Evolutionary conservation across 2,113 vertebrate species (phyloP).

Genomic region (Falcunculus frontatus): DNA sequence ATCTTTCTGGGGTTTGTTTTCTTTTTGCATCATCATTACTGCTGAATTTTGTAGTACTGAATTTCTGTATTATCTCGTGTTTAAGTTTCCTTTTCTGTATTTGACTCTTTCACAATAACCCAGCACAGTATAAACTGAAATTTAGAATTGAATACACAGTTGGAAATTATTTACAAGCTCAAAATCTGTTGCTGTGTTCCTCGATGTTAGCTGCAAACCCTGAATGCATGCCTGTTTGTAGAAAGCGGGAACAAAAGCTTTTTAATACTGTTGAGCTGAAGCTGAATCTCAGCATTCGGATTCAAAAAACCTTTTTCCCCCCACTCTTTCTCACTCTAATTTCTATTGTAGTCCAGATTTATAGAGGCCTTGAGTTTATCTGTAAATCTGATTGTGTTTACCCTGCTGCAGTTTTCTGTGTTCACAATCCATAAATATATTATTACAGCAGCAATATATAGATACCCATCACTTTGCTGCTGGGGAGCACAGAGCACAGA

Average conservation of each 20-base stretch:
- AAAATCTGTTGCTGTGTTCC: constrained; percentile 1
- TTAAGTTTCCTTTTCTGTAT: background rate
- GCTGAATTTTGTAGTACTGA: background rate
- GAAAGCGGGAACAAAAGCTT: background rate
- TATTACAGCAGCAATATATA: background rate
- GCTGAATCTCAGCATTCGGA: background rate
- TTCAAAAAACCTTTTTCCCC: background rate
- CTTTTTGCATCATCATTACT: background rate
- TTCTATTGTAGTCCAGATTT: background rate
- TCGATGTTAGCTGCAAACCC: background rate
- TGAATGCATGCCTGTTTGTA: background rate
- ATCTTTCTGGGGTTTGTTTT: background rate
- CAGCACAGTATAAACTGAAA: background rate
- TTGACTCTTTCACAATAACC: background rate
- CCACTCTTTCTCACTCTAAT: background rate
- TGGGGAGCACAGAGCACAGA: background rate
- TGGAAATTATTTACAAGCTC: constrained; percentile 39
- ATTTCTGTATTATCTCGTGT: background rate
- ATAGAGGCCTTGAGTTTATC: background rate
- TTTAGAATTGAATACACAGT: background rate
- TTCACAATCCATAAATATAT: background rate
- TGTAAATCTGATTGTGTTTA: background rate
- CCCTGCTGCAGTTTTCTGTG: background rate
- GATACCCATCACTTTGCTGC: background rate
- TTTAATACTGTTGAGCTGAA: background rate